A percentile compares a stretch with the other conserved stretches of the same genome.
Evolutionary conservation across 1,140 invertebrate genomes (phyloP).

Genomic region (Fopius arisanus): DNA sequence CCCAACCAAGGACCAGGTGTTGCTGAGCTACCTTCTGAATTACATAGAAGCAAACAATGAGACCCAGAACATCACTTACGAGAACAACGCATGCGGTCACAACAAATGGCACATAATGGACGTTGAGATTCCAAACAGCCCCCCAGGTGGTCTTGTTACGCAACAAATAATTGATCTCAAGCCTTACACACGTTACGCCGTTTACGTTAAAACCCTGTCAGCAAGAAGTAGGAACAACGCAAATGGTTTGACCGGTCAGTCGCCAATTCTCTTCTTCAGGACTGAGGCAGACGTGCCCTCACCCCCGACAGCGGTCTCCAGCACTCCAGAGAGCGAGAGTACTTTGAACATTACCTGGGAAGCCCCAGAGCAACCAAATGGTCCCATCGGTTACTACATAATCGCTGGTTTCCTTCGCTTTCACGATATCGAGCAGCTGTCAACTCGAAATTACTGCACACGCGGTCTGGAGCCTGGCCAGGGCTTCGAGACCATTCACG

Average conservation of each 20-base stretch:
- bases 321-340: constrained; percentile 51
- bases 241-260: constrained; percentile 50
- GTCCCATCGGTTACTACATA: constrained; percentile 72
- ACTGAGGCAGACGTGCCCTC: constrained; percentile 70
- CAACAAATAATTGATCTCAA: constrained; percentile 65
- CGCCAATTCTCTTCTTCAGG: constrained; percentile 69
- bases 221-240: constrained; percentile 28
- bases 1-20: constrained; percentile 58
- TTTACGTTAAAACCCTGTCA: constrained; percentile 71
- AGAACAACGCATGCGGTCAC: constrained; percentile 47
- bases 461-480: constrained; percentile 37
- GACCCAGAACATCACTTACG: constrained; percentile 60
- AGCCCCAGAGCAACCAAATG: constrained; percentile 70
- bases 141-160: constrained; percentile 30
- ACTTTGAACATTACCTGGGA: constrained; percentile 71
- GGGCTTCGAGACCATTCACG: constrained; percentile 20
- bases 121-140: constrained; percentile 41
- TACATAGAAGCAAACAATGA: constrained; percentile 66
- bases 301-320: constrained; percentile 63
- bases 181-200: constrained; percentile 73
- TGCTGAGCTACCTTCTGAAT: constrained; percentile 70
- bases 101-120: constrained; percentile 52
- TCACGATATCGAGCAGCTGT: constrained; percentile 60
- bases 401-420: constrained; percentile 59
- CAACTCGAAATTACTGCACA: constrained; percentile 69